These are phyloP conservation scores for Datnioides undecimradiatus DNA, from an alignment of 2,113 vertebrate genomes.

Conservation along the genomic window DNA sequence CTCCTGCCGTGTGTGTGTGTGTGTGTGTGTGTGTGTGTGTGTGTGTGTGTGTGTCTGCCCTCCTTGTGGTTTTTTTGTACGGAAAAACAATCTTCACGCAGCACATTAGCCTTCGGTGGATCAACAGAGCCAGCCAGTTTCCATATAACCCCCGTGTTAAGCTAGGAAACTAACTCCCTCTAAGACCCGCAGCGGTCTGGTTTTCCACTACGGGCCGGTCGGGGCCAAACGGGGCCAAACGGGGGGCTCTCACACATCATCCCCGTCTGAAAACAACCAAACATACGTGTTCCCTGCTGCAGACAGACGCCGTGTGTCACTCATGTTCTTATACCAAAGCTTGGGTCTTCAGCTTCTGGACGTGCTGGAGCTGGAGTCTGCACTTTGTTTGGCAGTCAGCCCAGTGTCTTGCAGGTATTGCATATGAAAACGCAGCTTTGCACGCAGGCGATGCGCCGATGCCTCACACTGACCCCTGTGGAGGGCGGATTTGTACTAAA, in stretches of 20 bases:
- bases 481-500: no score
- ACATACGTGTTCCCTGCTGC: not conserved
- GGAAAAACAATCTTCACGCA: slow-evolving; percentile 77
- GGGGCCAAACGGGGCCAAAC: slow-evolving; percentile 29
- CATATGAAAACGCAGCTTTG: no score
- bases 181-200: slow-evolving; percentile 50
- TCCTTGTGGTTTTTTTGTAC: slow-evolving; percentile 61
- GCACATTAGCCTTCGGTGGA: slow-evolving; percentile 68
- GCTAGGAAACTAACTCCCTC: slow-evolving; percentile 59
- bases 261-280: slow-evolving; percentile 25
- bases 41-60: slow-evolving; percentile 37
- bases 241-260: slow-evolving; percentile 14
- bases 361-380: no score
- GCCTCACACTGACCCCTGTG: no score
- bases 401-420: no score
- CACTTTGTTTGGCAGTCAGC: no score
- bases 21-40: slow-evolving; percentile 43
- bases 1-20: slow-evolving; percentile 26
- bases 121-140: slow-evolving; percentile 72
- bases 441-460: no score
- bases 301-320: not conserved
- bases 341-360: no score
- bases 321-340: not conserved
- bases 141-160: slow-evolving; percentile 68
- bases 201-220: slow-evolving; percentile 61